Evolutionary conservation across 2,888 invertebrate species (phyloP).

Genomic region (Apomyelois bistriatella): DNA sequence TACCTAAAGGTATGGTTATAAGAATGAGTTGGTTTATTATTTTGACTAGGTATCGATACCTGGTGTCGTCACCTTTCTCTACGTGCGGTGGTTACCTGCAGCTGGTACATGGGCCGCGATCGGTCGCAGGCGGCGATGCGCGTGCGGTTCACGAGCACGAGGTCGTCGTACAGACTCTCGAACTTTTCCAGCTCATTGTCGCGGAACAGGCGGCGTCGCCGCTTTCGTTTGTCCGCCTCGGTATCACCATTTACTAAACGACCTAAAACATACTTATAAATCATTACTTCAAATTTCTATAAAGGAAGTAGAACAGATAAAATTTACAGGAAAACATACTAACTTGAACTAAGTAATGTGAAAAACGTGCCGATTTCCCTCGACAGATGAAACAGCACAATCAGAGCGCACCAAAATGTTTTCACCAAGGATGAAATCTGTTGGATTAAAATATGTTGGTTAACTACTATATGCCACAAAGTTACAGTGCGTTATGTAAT

Average conservation of each 20-base stretch:
- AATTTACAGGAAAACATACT: slow-evolving; percentile 19
- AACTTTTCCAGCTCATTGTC: slow-evolving; percentile 61
- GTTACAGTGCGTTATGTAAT: too few relatives aligned
- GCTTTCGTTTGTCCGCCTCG: slow-evolving; percentile 50
- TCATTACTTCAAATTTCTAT: too few relatives aligned
- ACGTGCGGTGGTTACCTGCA: slow-evolving; percentile 42
- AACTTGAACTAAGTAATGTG: slow-evolving; percentile 45
- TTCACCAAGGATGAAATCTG: slow-evolving; percentile 53
- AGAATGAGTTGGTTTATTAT: too few relatives aligned
- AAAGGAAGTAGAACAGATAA: too few relatives aligned
- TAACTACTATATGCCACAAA: too few relatives aligned
- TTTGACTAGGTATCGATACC: too few relatives aligned
- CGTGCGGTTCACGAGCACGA: slow-evolving; percentile 62
- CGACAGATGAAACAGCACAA: slow-evolving; percentile 34
- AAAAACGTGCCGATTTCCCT: slow-evolving; percentile 42
- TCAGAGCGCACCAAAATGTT: slow-evolving; percentile 45
- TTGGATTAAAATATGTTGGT: slow-evolving; percentile 18
- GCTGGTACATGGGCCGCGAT: slow-evolving; percentile 51
- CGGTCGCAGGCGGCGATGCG: slow-evolving; percentile 64
- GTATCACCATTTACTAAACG: slow-evolving; percentile 47
- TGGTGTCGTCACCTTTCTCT: too few relatives aligned
- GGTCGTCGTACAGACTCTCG: slow-evolving; percentile 54
- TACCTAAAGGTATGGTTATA: too few relatives aligned
- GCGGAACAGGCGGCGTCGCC: slow-evolving; percentile 43
- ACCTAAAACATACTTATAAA: slow-evolving; percentile 27